Percentiles rank a stretch among this genome's conserved stretches.
These are phyloP conservation scores for Meganola albula DNA, from an alignment of 2,888 invertebrate species.

Conservation along the genomic window DNA sequence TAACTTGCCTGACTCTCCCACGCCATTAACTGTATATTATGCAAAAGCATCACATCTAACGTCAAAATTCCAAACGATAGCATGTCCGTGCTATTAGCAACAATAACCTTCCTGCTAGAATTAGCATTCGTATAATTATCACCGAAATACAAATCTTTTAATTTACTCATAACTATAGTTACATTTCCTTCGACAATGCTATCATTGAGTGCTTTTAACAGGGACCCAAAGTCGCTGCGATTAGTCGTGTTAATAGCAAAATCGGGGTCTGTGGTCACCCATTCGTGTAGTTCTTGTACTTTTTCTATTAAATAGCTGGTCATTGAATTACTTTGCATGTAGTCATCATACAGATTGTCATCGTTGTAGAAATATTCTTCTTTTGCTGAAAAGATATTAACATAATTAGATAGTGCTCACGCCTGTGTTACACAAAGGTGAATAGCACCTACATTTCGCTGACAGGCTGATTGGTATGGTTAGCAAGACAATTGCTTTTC, in stretches of 20 bases:
- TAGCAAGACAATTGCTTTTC: no score
- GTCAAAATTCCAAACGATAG: constrained; percentile 77
- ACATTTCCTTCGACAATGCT: constrained; percentile 70
- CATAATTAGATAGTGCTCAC: no score
- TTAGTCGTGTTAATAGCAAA: constrained; percentile 34
- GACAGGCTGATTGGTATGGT: no score
- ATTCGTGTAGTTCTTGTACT: constrained; percentile 71
- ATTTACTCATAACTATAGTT: constrained; percentile 64
- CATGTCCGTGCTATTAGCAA: constrained; percentile 66
- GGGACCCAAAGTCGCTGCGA: constrained; percentile 46
- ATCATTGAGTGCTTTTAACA: constrained; percentile 71
- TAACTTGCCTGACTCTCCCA: constrained; percentile 70
- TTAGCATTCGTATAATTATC: constrained; percentile 49
- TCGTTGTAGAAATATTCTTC: constrained; percentile 66
- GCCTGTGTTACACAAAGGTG: no score
- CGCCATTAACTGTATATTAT: constrained; percentile 76
- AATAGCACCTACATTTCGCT: no score
- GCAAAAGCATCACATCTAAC: constrained; percentile 75
- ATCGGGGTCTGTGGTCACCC: constrained; percentile 64
- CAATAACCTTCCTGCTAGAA: constrained; percentile 46
- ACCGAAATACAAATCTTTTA: constrained; percentile 72
- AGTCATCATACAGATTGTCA: constrained; percentile 64
- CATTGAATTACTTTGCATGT: constrained; percentile 67
- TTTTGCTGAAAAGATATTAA: constrained; percentile 14
- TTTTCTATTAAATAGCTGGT: constrained; percentile 70